These are phyloP conservation scores for Mixornis gularis DNA, from an alignment of 2,113 vertebrate genomes.

Conservation along the genomic window DNA sequence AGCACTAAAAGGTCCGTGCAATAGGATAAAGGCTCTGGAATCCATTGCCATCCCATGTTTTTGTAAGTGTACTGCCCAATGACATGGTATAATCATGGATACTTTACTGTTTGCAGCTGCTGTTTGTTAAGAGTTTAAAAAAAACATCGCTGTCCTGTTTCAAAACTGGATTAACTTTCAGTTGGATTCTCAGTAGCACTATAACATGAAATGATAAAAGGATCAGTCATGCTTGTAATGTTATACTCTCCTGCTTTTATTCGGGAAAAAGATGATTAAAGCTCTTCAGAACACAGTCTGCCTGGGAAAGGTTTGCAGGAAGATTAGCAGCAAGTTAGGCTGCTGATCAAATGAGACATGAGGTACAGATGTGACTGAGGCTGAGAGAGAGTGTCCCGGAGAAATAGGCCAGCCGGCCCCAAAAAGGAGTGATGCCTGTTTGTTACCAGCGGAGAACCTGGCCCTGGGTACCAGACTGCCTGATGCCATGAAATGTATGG, in stretches of 20 bases:
- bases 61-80: not conserved
- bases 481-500: not conserved
- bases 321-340: not conserved
- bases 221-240: not conserved
- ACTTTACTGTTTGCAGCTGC: constrained; percentile 14
- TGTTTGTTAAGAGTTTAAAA: not conserved
- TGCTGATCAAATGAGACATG: not conserved
- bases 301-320: not conserved
- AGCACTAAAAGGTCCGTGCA: not conserved
- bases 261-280: constrained; percentile 27
- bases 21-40: not conserved
- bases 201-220: not conserved
- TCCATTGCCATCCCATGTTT: not conserved
- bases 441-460: not conserved
- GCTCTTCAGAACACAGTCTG: not conserved
- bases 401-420: not conserved
- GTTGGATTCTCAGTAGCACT: not conserved
- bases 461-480: not conserved
- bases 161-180: not conserved
- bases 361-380: not conserved
- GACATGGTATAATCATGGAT: not conserved
- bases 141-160: not conserved
- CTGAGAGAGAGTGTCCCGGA: not conserved
- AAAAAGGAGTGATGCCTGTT: not conserved
- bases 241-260: constrained; percentile 30